These are phyloP conservation scores for Drosophila kokeensis DNA, from an alignment of 2,888 invertebrate species.

Conservation along the genomic window DNA sequence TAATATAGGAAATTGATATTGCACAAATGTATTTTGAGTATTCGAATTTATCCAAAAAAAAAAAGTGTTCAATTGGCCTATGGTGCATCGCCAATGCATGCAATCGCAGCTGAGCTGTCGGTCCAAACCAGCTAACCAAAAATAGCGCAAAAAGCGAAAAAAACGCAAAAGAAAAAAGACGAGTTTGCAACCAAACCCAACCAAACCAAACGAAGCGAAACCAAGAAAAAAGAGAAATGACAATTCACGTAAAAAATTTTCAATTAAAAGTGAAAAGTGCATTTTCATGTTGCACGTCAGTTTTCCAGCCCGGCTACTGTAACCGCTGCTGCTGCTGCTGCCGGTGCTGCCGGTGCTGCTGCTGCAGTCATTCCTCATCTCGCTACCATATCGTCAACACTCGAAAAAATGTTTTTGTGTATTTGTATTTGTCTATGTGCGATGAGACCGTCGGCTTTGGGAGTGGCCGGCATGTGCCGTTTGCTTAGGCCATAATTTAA, in stretches of 20 bases:
- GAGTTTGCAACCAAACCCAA: slow-evolving; percentile 39
- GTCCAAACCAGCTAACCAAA: slow-evolving; percentile 46
- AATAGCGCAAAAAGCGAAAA: slow-evolving; percentile 41
- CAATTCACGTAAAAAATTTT: slow-evolving; percentile 73
- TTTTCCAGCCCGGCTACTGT: slow-evolving; percentile 41
- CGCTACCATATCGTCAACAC: slow-evolving; percentile 11
- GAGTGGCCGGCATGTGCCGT: slow-evolving; percentile 37
- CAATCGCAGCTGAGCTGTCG: slow-evolving; percentile 10
- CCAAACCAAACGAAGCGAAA: slow-evolving; percentile 25
- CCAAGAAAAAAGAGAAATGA: slow-evolving; percentile 64
- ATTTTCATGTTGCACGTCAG: slow-evolving; percentile 81
- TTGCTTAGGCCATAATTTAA: slow-evolving; percentile 76
- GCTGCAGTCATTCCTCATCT: slow-evolving; percentile 33
- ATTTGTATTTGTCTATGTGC: slow-evolving; percentile 15
- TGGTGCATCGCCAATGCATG: slow-evolving; percentile 17
- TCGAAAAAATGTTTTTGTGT: slow-evolving; percentile 41
- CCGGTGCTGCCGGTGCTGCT: slow-evolving; percentile 3
- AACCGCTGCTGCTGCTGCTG: slow-evolving; percentile 15
- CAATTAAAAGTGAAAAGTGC: slow-evolving; percentile 81
- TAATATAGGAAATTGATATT: background rate
- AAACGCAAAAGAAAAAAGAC: background rate
- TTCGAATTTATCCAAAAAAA: background rate
- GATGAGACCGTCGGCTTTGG: slow-evolving; percentile 14
- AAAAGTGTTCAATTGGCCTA: background rate
- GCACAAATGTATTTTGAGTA: background rate